phyloP scores from a whole-genome alignment of 2,888 invertebrate genomes.

The Eupithecia pulchellata region DNA sequence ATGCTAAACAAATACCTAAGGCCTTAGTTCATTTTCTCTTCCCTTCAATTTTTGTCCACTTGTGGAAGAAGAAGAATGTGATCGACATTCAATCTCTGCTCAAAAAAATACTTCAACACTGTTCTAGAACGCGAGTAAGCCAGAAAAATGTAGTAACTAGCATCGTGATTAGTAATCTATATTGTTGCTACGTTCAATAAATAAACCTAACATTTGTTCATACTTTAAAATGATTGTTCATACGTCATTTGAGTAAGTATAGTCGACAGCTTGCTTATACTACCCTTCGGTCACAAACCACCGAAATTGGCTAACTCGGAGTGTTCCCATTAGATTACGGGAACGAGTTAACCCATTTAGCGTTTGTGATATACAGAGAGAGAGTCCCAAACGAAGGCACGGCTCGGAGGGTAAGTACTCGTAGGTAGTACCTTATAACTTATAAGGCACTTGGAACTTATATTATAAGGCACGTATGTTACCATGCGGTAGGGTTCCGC shows the following conservation, averaged over 20 bases:
- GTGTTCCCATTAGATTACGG: constrained; percentile 39
- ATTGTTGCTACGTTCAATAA: too few species aligned
- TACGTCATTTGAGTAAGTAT: neutral
- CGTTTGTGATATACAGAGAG: constrained; percentile 27
- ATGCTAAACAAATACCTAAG: too few species aligned
- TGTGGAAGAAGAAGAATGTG: too few species aligned
- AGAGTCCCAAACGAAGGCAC: neutral
- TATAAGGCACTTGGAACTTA: too few species aligned
- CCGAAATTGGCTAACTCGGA: constrained; percentile 37
- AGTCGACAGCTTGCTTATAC: neutral
- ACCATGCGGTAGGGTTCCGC: too few species aligned
- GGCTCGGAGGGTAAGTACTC: neutral
- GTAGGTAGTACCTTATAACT: too few species aligned
- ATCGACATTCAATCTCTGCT: too few species aligned
- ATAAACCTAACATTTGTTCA: neutral
- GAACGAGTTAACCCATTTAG: constrained; percentile 37
- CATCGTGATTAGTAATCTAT: neutral
- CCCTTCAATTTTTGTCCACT: too few species aligned
- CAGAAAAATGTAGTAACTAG: neutral
- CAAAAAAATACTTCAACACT: too few species aligned
- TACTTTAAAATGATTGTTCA: neutral
- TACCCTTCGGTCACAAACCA: constrained; percentile 28
- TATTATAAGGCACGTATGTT: too few species aligned
- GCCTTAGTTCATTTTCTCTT: too few species aligned
- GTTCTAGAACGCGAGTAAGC: neutral